Base-by-base conservation (phyloP, 35 echinoderm and acorn worm species). In the Eucidaris tribuloides region DNA sequence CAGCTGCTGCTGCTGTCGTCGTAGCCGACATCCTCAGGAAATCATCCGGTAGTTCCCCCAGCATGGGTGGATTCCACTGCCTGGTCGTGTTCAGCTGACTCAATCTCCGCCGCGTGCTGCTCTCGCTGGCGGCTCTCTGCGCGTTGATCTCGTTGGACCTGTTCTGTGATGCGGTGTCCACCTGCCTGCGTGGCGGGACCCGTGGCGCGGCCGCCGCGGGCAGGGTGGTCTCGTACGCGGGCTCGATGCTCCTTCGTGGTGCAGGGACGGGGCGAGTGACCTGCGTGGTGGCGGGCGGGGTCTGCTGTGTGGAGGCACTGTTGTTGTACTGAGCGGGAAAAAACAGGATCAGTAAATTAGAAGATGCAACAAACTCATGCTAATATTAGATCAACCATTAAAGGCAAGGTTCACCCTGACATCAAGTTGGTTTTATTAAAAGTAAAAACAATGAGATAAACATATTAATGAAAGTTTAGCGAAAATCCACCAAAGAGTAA, bases 31-130 rank as follows among this genome's bases (percentile, higher is more conserved):
- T 58, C 45, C 90, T 59, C 44, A 92, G 76, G 79, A 92, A 92
- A 58, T 92, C 84, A 6, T 71, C 38, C 3, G 90, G 90, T 2
- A 92, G 78, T 2, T 81, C 44, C 3, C 90, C 90, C 3, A 92
- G 18, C 45, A 92, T 60, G 0, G 90, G 90, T 36, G 90, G 90
- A 62, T 92, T 92, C 90, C 90, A 92, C 56, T 76, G 14, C 42
- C 78, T 76, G 36, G 71, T 71, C 13, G 56, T 62, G 18, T 48
- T 40, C 0, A 44, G 7, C 36, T 44, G n/a, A n/a, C n/a, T 40
- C 34, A 44, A n/a, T 44, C 68, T 42, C 35, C 25, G 41, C 15
- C 24, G 24, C 68, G 28, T 41, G 14, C 44, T 24, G 36, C 44
- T 74, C 14, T 38, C 68, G 35, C 68, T 74, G 0, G 41, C 9